Evolutionary conservation across 1,140 invertebrate genomes (phyloP).

Genomic region (Procambarus virginalis): DNA sequence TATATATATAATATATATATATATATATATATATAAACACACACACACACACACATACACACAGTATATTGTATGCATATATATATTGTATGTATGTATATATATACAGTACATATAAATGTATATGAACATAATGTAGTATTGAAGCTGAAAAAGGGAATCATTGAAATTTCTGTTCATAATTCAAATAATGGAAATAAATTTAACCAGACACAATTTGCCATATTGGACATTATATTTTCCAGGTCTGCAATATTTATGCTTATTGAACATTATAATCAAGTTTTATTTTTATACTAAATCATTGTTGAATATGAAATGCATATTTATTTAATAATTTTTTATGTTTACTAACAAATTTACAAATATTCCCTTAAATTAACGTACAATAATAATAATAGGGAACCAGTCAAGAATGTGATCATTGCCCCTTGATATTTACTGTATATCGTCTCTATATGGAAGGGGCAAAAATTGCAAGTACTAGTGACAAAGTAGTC

Average conservation of each 20-base stretch:
- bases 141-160: background rate
- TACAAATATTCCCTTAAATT: background rate
- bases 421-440: background rate
- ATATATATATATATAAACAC: no score
- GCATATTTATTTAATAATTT: background rate
- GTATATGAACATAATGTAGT: background rate
- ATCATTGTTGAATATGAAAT: background rate
- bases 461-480: background rate
- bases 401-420: background rate
- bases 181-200: no score
- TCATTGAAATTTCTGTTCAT: no score
- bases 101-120: no score
- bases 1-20: no score
- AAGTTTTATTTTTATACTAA: constrained; percentile 6
- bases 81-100: no score
- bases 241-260: background rate
- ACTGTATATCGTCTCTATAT: background rate
- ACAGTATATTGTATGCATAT: no score
- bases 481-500: background rate
- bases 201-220: no score
- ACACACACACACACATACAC: no score
- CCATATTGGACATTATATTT: no score
- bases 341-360: background rate
- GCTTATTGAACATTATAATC: background rate
- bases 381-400: background rate